Base-by-base conservation (phyloP, 1,140 invertebrate species). In the Hycleus cichorii region DNA sequence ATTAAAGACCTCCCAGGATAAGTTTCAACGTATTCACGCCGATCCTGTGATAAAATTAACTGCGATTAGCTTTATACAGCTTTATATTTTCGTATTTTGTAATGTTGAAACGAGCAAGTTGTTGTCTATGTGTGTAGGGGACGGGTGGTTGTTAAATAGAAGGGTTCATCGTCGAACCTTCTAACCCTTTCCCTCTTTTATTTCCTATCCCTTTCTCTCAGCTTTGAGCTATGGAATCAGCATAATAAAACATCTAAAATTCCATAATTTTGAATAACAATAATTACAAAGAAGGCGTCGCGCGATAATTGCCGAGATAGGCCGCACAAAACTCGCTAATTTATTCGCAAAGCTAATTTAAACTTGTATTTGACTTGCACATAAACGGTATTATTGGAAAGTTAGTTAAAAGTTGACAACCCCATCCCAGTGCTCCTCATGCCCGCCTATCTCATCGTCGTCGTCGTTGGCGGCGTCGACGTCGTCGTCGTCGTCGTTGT, bases 331-430 rank as follows among this genome's bases (percentile, higher is more conserved):
- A 65, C 64, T 69, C 63, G 50, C 64, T 69, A 72, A 72, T 71
- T 69, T 71, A 72, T 72, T 72, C 70, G 62, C 63, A 64, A 66
- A 70, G 68, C 68, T 72, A 72, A 72, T 72, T 72, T 70, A 71
- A 72, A 72, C 66, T 72, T 72, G 68, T 72, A 71, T 72, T 72
- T 72, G 69, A 72, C 68, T 72, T 72, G 67, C 64, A 64, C 67
- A 66, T 72, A 72, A 71, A 70, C 66, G 66, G 63, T 68, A 68
- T 66, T 69, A 68, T 69, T 66, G 66, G 64, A 68, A 69, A 69
- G 68, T 69, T 69, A 66, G 68, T 69, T 69, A 69, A 67, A 67
- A 69, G 68, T 69, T 69, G 66, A 68, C 68, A 68, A 68, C 62
- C 64, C 61, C 51, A 54, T 48, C 49, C 51, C 53, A 32, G n/a